Percentiles rank a stretch among this genome's conserved stretches.
phyloP scores from a whole-genome alignment of 2,888 invertebrate species.

The Agonum fuliginosum region DNA sequence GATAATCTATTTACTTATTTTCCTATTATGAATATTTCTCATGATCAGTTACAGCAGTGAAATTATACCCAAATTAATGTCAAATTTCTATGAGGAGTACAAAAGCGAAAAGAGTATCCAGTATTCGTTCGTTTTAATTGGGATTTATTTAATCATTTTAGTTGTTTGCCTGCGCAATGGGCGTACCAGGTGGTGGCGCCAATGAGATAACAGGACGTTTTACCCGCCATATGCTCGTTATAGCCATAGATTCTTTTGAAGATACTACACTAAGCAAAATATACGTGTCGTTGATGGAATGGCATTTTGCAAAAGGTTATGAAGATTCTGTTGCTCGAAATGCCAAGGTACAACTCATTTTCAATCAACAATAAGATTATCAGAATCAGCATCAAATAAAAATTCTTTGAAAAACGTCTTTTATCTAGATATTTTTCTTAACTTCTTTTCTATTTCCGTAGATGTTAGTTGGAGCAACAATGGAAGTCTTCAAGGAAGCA shows the following conservation, averaged over 20 bases:
- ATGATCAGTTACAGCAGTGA: no score
- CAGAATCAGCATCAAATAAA: no score
- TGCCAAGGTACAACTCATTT: slow-evolving; percentile 74
- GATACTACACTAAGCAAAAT: slow-evolving; percentile 91
- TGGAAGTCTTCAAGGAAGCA: slow-evolving; percentile 89
- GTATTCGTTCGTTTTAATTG: not conserved
- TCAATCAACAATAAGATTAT: no score
- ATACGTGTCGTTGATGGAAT: slow-evolving; percentile 91
- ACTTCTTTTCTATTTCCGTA: slow-evolving; percentile 70
- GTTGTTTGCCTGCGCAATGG: slow-evolving; percentile 92
- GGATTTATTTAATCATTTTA: slow-evolving; percentile 68
- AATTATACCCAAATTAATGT: no score
- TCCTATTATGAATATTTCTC: no score
- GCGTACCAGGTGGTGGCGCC: slow-evolving; percentile 91
- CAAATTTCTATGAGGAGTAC: no score
- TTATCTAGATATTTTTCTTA: no score
- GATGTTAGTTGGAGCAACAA: slow-evolving; percentile 88
- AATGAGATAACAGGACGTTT: slow-evolving; percentile 92
- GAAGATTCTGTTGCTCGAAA: slow-evolving; percentile 78
- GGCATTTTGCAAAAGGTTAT: slow-evolving; percentile 93
- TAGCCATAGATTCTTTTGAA: slow-evolving; percentile 92
- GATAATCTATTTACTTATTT: no score
- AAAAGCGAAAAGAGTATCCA: no score
- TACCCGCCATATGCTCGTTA: slow-evolving; percentile 88
- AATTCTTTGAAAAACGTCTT: no score